Conservation (phyloP, 2,797 vertebrate species). For the Tokudaia tokunoshimensis region DNA sequence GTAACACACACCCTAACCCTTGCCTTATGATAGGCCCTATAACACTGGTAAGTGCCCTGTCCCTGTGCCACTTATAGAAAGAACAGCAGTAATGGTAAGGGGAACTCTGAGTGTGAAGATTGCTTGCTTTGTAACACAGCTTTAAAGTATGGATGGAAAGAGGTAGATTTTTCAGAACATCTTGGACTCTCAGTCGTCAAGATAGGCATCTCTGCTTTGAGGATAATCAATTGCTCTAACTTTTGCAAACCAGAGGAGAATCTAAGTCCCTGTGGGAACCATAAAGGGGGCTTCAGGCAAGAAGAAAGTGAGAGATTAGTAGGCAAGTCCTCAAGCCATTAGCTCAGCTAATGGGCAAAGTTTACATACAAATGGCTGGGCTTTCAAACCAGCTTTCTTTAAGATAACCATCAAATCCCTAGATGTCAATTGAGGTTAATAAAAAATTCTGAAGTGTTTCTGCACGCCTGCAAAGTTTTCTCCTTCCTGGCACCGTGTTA, state of each 20-base stretch:
- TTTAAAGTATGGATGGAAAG: neutral
- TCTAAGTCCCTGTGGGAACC: constrained; percentile 51
- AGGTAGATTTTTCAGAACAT: constrained; percentile 12
- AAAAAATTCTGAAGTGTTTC: constrained; percentile 74
- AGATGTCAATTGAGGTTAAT: constrained; percentile 73
- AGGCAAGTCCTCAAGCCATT: constrained; percentile 76
- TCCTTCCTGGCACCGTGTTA: constrained; percentile 55
- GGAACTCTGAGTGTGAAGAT: neutral
- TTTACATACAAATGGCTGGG: constrained; percentile 73
- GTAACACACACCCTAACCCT: neutral
- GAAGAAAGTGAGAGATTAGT: constrained; percentile 73
- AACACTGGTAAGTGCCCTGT: neutral
- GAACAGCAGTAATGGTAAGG: neutral
- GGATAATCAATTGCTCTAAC: constrained; percentile 59
- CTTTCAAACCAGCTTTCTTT: constrained; percentile 75
- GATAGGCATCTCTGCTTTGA: constrained; percentile 55
- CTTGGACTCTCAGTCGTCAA: neutral
- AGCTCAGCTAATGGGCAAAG: constrained; percentile 72
- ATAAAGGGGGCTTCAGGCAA: constrained; percentile 69
- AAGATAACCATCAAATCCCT: constrained; percentile 77
- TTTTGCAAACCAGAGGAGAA: constrained; percentile 61
- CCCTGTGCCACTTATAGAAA: neutral
- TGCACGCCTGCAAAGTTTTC: constrained; percentile 59
- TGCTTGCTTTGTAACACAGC: neutral
- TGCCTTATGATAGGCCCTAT: neutral